A percentile compares a stretch with the other conserved stretches of the same genome.
These are phyloP conservation scores for Aplidium turbinatum DNA, from an alignment of 23 tunicate genomes.

Conservation along the genomic window DNA sequence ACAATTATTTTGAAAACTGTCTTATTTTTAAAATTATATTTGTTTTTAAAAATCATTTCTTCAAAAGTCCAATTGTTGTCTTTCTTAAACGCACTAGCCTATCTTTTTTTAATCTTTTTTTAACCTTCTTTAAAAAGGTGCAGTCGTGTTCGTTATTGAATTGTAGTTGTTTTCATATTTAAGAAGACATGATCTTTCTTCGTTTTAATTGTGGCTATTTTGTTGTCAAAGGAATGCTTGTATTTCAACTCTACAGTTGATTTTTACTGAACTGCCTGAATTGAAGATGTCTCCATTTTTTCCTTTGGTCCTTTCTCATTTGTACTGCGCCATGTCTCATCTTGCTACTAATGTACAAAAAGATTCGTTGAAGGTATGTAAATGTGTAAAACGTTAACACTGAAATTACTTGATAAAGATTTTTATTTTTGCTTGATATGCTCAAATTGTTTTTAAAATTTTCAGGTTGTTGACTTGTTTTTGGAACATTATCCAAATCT, in stretches of 20 bases:
- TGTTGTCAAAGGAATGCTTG: conserved; percentile 68
- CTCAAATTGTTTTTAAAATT: conserved; percentile 15
- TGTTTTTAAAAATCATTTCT: no score
- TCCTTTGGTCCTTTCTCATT: conserved; percentile 45
- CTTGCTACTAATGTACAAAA: conserved; percentile 54
- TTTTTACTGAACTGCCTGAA: conserved; percentile 44
- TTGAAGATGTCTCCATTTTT: conserved; percentile 61
- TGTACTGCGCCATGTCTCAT: conserved; percentile 89
- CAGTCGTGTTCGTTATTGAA: no score
- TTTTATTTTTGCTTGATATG: not conserved
- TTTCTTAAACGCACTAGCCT: no score
- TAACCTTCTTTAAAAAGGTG: no score
- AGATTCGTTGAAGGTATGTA: conserved; percentile 72
- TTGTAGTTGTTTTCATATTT: not conserved
- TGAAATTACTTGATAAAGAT: no score
- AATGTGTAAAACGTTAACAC: not conserved
- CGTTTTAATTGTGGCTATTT: not conserved
- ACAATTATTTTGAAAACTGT: no score
- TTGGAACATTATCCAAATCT: conserved; percentile 53
- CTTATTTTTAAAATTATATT: no score
- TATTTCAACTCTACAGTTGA: conserved; percentile 22
- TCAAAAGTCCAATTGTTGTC: no score
- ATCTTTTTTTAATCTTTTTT: no score
- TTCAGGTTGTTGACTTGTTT: conserved; percentile 67
- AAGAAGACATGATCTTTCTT: not conserved